Conservation (phyloP, 2,113 vertebrate genomes). For the Coptodon bakossiorum region DNA sequence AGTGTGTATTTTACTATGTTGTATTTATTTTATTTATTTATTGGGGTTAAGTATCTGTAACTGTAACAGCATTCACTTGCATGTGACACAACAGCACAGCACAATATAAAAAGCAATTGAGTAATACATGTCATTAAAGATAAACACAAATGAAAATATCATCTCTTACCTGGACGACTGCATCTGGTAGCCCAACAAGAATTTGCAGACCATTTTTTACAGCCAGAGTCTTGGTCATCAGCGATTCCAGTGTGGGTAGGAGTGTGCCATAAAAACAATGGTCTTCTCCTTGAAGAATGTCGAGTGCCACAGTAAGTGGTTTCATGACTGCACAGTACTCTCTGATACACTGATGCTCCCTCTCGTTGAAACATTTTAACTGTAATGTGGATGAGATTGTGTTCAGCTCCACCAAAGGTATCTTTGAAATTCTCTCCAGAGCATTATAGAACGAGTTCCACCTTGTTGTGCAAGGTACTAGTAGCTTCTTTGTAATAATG, state of each 20-base stretch:
- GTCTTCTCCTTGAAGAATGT: neutral
- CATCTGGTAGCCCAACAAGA: neutral
- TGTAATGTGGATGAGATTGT: neutral
- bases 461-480: fast-evolving
- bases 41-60: fast-evolving
- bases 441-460: neutral
- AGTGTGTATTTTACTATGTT: neutral
- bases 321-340: neutral
- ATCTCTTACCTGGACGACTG: neutral
- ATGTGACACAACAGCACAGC: neutral
- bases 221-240: neutral
- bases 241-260: fast-evolving
- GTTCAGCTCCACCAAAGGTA: neutral
- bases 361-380: neutral
- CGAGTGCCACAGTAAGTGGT: neutral
- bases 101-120: neutral
- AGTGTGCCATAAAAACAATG: neutral
- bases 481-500: neutral
- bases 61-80: neutral
- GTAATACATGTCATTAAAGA: neutral
- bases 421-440: neutral
- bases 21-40: neutral
- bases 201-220: neutral
- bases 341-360: neutral
- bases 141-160: neutral